Evolutionary conservation across 2,888 invertebrate genomes (phyloP), one percentile per base, ranked within the genome.

Genomic region (Andricus quercusramuli): DNA sequence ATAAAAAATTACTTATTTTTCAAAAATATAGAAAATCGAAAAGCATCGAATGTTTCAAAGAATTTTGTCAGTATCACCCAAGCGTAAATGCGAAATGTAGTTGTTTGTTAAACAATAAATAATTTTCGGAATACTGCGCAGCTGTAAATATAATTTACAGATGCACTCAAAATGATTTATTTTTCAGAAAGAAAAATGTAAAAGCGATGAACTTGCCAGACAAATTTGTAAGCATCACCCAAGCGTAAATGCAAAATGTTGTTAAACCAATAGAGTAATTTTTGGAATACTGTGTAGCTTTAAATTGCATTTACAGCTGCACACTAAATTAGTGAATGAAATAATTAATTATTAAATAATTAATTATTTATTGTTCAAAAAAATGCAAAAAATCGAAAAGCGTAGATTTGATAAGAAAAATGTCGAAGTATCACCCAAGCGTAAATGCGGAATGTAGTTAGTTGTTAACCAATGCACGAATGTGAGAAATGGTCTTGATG

Each of bases 401-500:
- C 17, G 9, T 37, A 6, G 17, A 62, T n/a, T 20, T 70, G 11
- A n/a, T 29, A 4, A 70, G 25, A 64, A 6, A 15, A 29, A 41
- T 79, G 78, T 51, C 68, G 22, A 78, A 22, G 59, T 78, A 59
- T 77, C 51, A 32, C 66, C 66, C 29, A 37, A n/a, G 80, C 80
- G 20, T 25, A 78, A 81, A 80, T 41, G n/a, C n/a, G 41, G 13
- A n/a, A 13, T 20, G n/a, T 70, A 44, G 9, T 47, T 64, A 64
- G 47, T 79, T 76, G 79, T 83, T 82, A 83, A 83, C 82, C 79
- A 81, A 82, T 80, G 83, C 78, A 79, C 41, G 83, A 82, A 68
- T 83, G 85, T 25, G 78, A 76, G 82, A 80, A 29, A 56, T 82
- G 79, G 79, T 79, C 77, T 29, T 62, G 81, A 85, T 81, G 83